Percentiles rank a stretch among this genome's conserved stretches.
phyloP scores from a whole-genome alignment of 2,797 vertebrate species.

The Galago senegalensis region DNA sequence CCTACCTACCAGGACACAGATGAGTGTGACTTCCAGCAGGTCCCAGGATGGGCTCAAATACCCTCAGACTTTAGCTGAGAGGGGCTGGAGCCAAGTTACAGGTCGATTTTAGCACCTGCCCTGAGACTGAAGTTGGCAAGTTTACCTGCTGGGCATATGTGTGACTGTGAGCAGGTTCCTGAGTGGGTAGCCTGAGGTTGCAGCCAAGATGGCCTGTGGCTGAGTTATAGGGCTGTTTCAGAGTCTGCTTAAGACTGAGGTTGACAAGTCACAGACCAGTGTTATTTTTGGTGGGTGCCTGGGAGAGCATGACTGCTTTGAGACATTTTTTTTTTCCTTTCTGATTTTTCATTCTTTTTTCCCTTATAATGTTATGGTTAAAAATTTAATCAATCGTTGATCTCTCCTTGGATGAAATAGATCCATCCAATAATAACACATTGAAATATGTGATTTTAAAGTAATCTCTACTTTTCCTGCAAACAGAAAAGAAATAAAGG shows the following conservation, averaged over 20 bases:
- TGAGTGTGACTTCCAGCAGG: background rate
- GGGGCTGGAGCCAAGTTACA: background rate
- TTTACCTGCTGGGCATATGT: background rate
- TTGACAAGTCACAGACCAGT: background rate
- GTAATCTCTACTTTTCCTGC: background rate
- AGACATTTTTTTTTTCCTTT: constrained; percentile 2
- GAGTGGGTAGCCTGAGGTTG: background rate
- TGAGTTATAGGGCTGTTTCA: background rate
- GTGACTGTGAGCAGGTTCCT: background rate
- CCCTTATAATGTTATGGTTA: constrained; percentile 25
- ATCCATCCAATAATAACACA: background rate
- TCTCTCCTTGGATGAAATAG: constrained; percentile 17
- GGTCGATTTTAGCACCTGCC: background rate
- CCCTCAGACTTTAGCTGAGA: background rate
- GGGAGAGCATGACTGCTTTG: background rate
- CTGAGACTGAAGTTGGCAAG: background rate
- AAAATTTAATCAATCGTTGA: constrained; percentile 56
- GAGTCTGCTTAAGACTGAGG: background rate
- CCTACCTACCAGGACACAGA: background rate
- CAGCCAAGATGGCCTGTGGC: background rate
- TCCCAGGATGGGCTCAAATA: too few relatives aligned
- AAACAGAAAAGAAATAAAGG: constrained; percentile 56
- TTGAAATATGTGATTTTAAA: constrained; percentile 57
- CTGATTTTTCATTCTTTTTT: constrained; percentile 4
- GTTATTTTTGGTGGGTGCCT: background rate